Evolutionary conservation across 2,888 invertebrate genomes (phyloP), one percentile per base, ranked within the genome.

Genomic region (Lithophane ornitopus): DNA sequence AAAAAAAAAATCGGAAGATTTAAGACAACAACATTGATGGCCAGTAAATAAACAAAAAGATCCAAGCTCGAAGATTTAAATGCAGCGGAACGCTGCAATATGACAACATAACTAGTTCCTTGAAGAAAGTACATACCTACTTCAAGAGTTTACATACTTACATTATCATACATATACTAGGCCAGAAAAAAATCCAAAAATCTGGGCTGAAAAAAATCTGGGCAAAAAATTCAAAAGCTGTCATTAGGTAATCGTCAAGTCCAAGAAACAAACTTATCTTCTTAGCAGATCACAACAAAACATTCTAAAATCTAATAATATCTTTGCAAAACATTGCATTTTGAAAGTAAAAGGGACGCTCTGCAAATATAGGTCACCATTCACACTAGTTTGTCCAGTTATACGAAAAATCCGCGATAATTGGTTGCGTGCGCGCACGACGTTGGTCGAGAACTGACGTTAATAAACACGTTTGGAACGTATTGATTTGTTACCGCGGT

Each of bases 381-480:
- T 85, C 81, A 81, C 81, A 79, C 80, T 74, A 74, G 76, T 77
- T 82, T 78, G 80, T 85, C 81, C 80, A 75, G 79, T 74, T 76
- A 39, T 74, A 75, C 83, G 83, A 87, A 87, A 88, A 89, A 89
- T 83, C 74, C 67, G 69, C 73, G 70, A 78, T 89, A 89, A 89
- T 89, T 89, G 89, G 89, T 85, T 81, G 77, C 84, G 85, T 81
- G 77, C n/a, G 84, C 79, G 87, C 89, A 88, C 89, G 89, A 88
- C 69, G 68, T 28, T 58, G 74, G 74, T 59, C 70, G 69, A 72
- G 78, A 81, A 81, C 74, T 86, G 87, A 86, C 82, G 82, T 84
- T 85, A 89, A 89, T 90, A 89, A 86, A 88, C 84, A 87, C 85
- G 85, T 87, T 89, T 66, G 70, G 39, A 70, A 74, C 62, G 67